Conservation (phyloP, 2,888 invertebrate species). For the Eugnorisma glareosa region DNA sequence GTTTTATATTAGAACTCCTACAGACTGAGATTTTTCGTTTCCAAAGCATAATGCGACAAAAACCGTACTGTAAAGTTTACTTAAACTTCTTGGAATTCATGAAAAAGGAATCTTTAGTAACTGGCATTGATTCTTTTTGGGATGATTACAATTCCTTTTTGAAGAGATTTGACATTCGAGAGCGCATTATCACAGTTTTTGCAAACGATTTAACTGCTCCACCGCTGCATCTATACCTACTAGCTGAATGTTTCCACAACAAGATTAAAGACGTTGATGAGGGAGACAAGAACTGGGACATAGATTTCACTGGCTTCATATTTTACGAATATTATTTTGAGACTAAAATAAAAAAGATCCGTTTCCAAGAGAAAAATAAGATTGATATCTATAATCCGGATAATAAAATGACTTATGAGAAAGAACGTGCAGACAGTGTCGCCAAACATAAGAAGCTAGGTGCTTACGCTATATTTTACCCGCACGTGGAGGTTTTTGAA, state of each 20-base stretch:
- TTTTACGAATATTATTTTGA: constrained; percentile 51
- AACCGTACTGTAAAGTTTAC: constrained; percentile 18
- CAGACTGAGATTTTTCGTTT: not conserved
- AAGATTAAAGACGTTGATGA: constrained; percentile 5
- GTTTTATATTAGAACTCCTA: not conserved
- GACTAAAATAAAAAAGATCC: constrained; percentile 53
- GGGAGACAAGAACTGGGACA: constrained; percentile 12
- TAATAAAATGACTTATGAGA: constrained; percentile 37
- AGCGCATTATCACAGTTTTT: not conserved
- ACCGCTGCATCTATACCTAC: constrained; percentile 17
- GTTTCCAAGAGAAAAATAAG: constrained; percentile 52
- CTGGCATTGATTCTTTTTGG: not conserved
- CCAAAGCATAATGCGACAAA: constrained; percentile 1
- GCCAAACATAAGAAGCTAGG: constrained; percentile 50
- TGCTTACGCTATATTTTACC: constrained; percentile 37
- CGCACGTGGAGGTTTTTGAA: constrained; percentile 2
- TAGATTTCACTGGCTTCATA: constrained; percentile 25
- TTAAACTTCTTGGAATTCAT: constrained; percentile 15
- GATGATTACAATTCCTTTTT: not conserved
- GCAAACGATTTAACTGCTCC: constrained; percentile 5
- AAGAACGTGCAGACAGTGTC: constrained; percentile 29
- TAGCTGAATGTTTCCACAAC: constrained; percentile 11
- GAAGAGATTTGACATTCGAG: not conserved
- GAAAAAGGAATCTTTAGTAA: not conserved
- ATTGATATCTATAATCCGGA: constrained; percentile 46